These are phyloP conservation scores for Zaprionus vittiger DNA, from an alignment of 1,140 invertebrate genomes.

Conservation along the genomic window DNA sequence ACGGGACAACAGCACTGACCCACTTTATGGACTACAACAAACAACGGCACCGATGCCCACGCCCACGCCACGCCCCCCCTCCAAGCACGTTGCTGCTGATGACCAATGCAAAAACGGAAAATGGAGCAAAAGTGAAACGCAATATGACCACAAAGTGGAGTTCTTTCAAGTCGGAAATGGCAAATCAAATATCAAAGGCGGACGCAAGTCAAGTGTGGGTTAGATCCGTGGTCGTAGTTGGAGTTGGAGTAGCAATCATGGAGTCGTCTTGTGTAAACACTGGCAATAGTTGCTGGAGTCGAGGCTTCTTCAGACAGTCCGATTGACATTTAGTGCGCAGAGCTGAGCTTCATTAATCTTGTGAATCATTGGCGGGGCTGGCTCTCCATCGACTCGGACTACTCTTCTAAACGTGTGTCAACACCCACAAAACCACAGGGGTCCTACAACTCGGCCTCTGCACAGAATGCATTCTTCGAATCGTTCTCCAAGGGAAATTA, in stretches of 20 bases:
- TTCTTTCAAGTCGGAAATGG: constrained; percentile 33
- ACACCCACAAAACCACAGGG: constrained; percentile 74
- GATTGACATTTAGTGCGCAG: constrained; percentile 61
- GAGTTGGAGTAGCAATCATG: no score
- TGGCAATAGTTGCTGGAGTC: constrained; percentile 22
- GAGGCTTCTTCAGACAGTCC: constrained; percentile 54
- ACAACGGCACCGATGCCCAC: constrained; percentile 48
- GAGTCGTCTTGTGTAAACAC: neutral
- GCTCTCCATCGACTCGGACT: constrained; percentile 5
- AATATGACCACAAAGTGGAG: constrained; percentile 73
- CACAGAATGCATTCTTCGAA: constrained; percentile 21
- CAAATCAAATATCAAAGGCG: constrained; percentile 61
- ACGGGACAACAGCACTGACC: constrained; percentile 58
- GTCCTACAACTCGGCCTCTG: constrained; percentile 12
- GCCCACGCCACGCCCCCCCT: constrained; percentile 23
- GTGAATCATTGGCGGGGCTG: constrained; percentile 52
- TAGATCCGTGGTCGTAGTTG: no score
- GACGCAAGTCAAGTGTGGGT: neutral
- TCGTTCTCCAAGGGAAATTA: constrained; percentile 34
- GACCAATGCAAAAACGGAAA: constrained; percentile 61
- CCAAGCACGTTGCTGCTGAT: neutral
- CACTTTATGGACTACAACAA: constrained; percentile 47
- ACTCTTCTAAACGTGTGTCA: constrained; percentile 60
- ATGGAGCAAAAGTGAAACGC: constrained; percentile 78
- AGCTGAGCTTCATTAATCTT: constrained; percentile 67